Conservation (phyloP, 2,797 vertebrate genomes). For the Tauraco hartlaubi region DNA sequence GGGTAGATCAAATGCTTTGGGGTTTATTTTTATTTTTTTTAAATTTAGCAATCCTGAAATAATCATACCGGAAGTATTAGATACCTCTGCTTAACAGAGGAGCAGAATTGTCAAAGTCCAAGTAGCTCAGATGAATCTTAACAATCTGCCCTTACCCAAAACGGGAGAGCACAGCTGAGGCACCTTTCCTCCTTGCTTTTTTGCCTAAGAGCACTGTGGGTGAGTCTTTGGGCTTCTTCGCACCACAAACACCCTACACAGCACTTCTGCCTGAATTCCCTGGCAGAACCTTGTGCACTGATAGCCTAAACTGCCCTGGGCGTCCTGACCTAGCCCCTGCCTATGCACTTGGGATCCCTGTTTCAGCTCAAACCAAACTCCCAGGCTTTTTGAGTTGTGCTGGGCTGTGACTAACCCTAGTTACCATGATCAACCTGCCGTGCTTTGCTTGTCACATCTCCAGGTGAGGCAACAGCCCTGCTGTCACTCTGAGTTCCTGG, state of each 20-base stretch:
- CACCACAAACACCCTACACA: no score
- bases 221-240: not conserved
- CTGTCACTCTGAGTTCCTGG: not conserved
- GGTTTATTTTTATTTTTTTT: not conserved
- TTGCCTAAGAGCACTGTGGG: not conserved
- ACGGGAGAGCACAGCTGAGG: not conserved
- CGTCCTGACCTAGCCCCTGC: not conserved
- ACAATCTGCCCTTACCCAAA: not conserved
- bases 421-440: not conserved
- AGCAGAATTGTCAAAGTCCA: not conserved
- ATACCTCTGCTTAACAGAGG: not conserved
- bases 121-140: not conserved
- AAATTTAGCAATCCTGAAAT: not conserved
- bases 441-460: not conserved
- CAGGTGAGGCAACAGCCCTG: not conserved
- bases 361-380: not conserved
- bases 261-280: not conserved
- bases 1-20: not conserved
- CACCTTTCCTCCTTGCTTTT: not conserved
- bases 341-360: not conserved
- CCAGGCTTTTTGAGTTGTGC: not conserved
- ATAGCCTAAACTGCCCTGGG: not conserved
- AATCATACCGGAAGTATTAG: not conserved
- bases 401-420: not conserved
- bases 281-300: rapidly evolving